These are phyloP conservation scores for Phymastichus coffea DNA, from an alignment of 1,140 invertebrate genomes.

Conservation along the genomic window DNA sequence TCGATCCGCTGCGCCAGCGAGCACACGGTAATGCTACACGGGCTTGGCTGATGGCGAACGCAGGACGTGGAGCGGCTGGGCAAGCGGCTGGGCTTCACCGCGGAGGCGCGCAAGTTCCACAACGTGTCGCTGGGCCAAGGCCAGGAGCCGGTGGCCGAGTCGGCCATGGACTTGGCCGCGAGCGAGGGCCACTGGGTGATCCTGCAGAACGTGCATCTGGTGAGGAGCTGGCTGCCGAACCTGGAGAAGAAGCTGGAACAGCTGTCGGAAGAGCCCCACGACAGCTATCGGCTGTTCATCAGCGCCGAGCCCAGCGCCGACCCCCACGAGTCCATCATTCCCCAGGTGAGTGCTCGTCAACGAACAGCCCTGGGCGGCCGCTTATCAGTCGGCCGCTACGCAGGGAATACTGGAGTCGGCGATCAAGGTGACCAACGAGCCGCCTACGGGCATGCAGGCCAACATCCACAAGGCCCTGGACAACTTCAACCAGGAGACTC, in stretches of 20 bases:
- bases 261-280: constrained; percentile 66
- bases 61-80: constrained; percentile 80
- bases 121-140: constrained; percentile 94
- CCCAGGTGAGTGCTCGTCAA: constrained; percentile 72
- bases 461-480: constrained; percentile 93
- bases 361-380: constrained; percentile 65
- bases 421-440: constrained; percentile 96
- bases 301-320: constrained; percentile 68
- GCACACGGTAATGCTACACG: background rate
- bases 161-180: constrained; percentile 75
- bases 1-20: too few species aligned
- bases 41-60: background rate
- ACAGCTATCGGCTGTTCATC: constrained; percentile 63
- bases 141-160: constrained; percentile 74
- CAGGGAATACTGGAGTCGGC: constrained; percentile 89
- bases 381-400: constrained; percentile 68
- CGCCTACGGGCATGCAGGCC: constrained; percentile 90
- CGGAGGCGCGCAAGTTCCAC: constrained; percentile 83
- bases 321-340: constrained; percentile 67
- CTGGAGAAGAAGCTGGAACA: constrained; percentile 92
- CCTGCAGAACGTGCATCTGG: constrained; percentile 87
- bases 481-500: constrained; percentile 90
- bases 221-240: constrained; percentile 81
- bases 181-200: constrained; percentile 91
- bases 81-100: constrained; percentile 76